A percentile compares a stretch with the other conserved stretches of the same genome.
phyloP scores from a whole-genome alignment of 2,797 vertebrate species.

The Phyllotis vaccarum region DNA sequence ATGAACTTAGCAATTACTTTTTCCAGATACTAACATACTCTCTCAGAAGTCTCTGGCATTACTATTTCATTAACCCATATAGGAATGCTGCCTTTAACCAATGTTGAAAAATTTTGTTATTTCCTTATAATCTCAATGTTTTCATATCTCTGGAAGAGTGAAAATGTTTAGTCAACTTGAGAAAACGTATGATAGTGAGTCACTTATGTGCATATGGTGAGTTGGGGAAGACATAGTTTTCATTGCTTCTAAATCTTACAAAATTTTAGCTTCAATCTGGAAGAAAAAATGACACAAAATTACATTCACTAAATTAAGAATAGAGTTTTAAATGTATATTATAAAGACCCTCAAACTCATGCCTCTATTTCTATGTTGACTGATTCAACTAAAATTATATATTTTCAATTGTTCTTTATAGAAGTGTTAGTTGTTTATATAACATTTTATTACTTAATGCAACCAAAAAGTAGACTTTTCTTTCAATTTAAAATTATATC shows the following conservation, averaged over 20 bases:
- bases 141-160: constrained; percentile 34
- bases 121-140: constrained; percentile 57
- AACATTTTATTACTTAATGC: background rate
- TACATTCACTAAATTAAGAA: constrained; percentile 43
- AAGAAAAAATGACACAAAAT: constrained; percentile 30
- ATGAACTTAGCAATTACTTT: background rate
- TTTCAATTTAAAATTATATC: constrained; percentile 14
- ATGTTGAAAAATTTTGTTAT: constrained; percentile 11
- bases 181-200: constrained; percentile 42
- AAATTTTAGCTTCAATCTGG: constrained; percentile 48
- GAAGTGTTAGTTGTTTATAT: background rate
- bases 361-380: constrained; percentile 23
- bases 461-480: constrained; percentile 4
- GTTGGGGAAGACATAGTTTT: constrained; percentile 14
- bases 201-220: constrained; percentile 43
- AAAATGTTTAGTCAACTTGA: constrained; percentile 62
- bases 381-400: constrained; percentile 56
- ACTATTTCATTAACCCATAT: background rate
- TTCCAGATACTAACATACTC: background rate
- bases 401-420: constrained; percentile 5
- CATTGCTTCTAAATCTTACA: constrained; percentile 31
- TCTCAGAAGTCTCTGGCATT: background rate
- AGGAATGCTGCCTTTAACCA: background rate
- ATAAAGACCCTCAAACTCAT: constrained; percentile 49
- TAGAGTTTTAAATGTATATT: constrained; percentile 50